Evolutionary conservation across 2,113 vertebrate genomes (phyloP), one percentile per base, ranked within the genome.

Genomic region (Carassius carassius): DNA sequence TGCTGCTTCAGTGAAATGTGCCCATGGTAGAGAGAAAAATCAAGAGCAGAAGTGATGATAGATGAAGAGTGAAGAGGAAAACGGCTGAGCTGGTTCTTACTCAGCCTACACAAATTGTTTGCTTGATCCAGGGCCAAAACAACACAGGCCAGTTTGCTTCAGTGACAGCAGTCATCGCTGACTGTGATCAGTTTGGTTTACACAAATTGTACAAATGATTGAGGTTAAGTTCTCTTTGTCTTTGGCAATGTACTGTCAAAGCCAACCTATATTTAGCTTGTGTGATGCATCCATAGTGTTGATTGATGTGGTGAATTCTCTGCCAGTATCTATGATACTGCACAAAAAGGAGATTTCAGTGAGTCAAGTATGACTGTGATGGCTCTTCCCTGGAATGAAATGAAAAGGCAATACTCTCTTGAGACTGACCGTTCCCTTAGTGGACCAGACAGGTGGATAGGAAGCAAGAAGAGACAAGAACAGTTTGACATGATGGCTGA

Each of bases 101-200:
- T 65, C 84, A 67, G 70, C 56, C 84, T 75, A 44, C 41, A 82
- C 78, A 81, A 86, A 86, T 37, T 54, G 84, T 86, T 74, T 75
- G 29, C 67, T 81, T 83, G 86, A 85, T 78, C 81, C 56, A 58
- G 37, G 67, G 74, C 76, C 77, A 63, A 67, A 80, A 78, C 65
- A 62, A 62, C 32, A 19, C 56, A 54, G 14, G 56, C 51, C 51
- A 78, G 81, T 87, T 67, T 82, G 29, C 83, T 65, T 75, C 25
- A 7, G 67, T 69, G 49, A 23, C 13, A 23, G 62, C 49, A 85
- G 44, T 82, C 67, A 41, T 54, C 54, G 58, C 17, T 51, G 74
- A 78, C 29, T 44, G 67, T 70, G 62, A 47, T 63, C 70, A 35
- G 67, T 85, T 73, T 67, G 54, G 51, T 29, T 78, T 49, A 41